A percentile compares a stretch with the other conserved stretches of the same genome.
These are phyloP conservation scores for Limnephilus marmoratus DNA, from an alignment of 2,888 invertebrate genomes.

Conservation along the genomic window DNA sequence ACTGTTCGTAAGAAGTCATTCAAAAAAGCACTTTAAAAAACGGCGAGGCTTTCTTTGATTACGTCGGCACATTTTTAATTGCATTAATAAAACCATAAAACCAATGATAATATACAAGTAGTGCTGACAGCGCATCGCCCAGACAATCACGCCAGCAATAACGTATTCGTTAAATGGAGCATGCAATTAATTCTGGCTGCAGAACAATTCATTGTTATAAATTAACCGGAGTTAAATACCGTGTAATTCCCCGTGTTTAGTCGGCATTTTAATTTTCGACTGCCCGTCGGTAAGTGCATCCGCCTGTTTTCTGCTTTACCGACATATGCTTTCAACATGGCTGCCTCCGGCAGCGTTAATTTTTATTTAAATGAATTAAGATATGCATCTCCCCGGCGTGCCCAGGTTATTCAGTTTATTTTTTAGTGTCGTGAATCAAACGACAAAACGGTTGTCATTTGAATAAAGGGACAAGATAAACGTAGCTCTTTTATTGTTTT, in stretches of 20 bases:
- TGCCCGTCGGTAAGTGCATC: slow-evolving; percentile 45
- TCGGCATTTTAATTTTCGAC: slow-evolving; percentile 58
- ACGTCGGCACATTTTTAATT: neutral
- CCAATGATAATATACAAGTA: neutral
- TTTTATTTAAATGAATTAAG: slow-evolving; percentile 63
- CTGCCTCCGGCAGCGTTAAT: slow-evolving; percentile 61
- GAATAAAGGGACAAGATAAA: slow-evolving; percentile 49
- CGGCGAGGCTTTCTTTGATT: neutral
- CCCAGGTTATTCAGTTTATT: slow-evolving; percentile 51
- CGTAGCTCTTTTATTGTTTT: slow-evolving; percentile 45
- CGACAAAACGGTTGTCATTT: slow-evolving; percentile 59
- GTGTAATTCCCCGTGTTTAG: slow-evolving; percentile 64
- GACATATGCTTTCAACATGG: slow-evolving; percentile 55
- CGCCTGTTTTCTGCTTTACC: slow-evolving; percentile 49
- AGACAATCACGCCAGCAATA: slow-evolving; percentile 40
- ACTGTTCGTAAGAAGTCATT: neutral
- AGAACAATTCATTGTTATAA: slow-evolving; percentile 55
- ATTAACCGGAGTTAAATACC: slow-evolving; percentile 64
- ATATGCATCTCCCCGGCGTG: slow-evolving; percentile 55
- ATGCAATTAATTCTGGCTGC: slow-evolving; percentile 62
- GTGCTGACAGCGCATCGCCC: neutral
- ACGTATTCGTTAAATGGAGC: slow-evolving; percentile 50
- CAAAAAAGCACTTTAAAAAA: neutral
- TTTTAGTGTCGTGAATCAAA: slow-evolving; percentile 53
- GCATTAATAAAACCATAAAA: neutral